A percentile compares a stretch with the other conserved stretches of the same genome.
These are phyloP conservation scores for Aplochiton taeniatus DNA, from an alignment of 2,797 vertebrate genomes.

Conservation along the genomic window DNA sequence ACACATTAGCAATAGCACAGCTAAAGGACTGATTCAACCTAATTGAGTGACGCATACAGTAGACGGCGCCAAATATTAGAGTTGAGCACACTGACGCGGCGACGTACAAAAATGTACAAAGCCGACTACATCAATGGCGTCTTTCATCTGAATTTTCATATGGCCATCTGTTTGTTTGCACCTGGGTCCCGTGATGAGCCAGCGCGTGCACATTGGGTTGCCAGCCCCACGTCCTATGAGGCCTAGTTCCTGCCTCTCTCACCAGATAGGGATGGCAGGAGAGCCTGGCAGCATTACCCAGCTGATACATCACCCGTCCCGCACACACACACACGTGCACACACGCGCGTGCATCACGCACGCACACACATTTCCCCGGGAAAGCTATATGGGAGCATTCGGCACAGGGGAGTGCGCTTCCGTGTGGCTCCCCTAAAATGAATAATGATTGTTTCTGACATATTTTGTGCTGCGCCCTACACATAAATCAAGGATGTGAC, in stretches of 20 bases:
- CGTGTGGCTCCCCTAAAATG: conserved; percentile 35
- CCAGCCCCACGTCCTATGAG: conserved; percentile 27
- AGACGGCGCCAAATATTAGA: too few relatives aligned
- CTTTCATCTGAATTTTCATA: conserved; percentile 25
- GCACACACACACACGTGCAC: conserved; percentile 6
- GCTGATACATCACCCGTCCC: conserved; percentile 33
- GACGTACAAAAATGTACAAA: conserved; percentile 14
- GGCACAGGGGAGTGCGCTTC: conserved; percentile 30
- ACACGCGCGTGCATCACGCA: conserved; percentile 5
- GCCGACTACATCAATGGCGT: conserved; percentile 34
- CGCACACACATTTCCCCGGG: conserved; percentile 22
- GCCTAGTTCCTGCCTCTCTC: conserved; percentile 16
- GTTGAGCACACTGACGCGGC: neutral
- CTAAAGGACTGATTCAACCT: too few relatives aligned
- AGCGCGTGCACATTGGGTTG: conserved; percentile 7
- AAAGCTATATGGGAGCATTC: conserved; percentile 24
- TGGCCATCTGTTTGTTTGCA: neutral
- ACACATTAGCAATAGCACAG: too few relatives aligned
- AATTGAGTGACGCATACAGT: too few relatives aligned
- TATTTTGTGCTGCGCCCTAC: conserved; percentile 43
- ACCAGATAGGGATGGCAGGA: conserved; percentile 28
- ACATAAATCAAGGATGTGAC: conserved; percentile 43
- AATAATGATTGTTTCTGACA: conserved; percentile 52
- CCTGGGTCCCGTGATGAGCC: neutral
- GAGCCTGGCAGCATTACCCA: conserved; percentile 20